Evolutionary conservation across 2,888 invertebrate genomes (phyloP), one percentile per base, ranked within the genome.

Genomic region (Drosophila histrio): DNA sequence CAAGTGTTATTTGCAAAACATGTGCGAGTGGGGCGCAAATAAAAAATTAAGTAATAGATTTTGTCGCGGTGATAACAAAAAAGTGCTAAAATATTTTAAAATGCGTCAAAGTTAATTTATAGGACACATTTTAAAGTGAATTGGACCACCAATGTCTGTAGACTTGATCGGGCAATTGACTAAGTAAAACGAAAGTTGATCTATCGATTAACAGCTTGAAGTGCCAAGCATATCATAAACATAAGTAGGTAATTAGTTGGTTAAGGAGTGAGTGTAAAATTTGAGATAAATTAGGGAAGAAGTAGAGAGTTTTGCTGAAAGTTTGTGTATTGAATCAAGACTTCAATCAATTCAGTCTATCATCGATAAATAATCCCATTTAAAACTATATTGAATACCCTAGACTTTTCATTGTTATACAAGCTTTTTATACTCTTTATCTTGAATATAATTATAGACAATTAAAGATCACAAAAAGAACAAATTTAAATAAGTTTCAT

Each of bases 1-100:
- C 75, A 77, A 68, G 72, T 77, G 84, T 77, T 84, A 82, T 85
- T 84, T 84, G 78, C 84, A 72, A 77, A 87, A 79, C 84, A 86
- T 74, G 79, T 74, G 70, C 75, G 75, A 72, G 61, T 61, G 74
- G 61, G 61, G 63, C 43, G 68, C 80, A 80, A 81, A 83, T 77
- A 83, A 82, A 81, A 87, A 87, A 86, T 87, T 87, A 86, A 86
- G 86, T 87, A 86, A 87, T 86, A 82, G 89, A 89, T 89, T 88
- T 88, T 79, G 80, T 79, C 72, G 74, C 66, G 52, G 68, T 64
- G 89, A 89, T 89, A 89, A 85, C 81, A 81, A 79, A 88, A 84
- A 89, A 88, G 89, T 89, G 89, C 89, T 89, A 89, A 89, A 89
- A 89, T 89, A 82, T 86, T 84, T 85, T 63, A 67, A 84, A 86